Percentiles rank a stretch among this genome's conserved stretches.
phyloP scores from a whole-genome alignment of 2,797 vertebrate genomes.

The Cottoperca gobio region DNA sequence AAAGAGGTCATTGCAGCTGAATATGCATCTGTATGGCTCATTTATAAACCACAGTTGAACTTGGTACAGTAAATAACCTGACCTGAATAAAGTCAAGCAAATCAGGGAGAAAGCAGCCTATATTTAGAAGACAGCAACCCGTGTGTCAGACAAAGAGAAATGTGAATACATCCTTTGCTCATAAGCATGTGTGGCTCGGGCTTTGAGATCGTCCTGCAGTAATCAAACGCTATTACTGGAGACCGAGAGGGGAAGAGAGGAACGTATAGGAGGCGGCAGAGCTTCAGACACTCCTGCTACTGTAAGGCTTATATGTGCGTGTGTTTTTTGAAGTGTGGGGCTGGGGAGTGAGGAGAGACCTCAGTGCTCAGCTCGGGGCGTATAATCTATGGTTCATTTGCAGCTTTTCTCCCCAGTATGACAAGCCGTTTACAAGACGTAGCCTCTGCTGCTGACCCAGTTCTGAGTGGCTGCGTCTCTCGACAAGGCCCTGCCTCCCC shows the following conservation, averaged over 20 bases:
- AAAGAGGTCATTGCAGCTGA: slow-evolving; percentile 70
- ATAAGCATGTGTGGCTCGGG: slow-evolving; percentile 62
- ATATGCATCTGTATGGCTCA: slow-evolving; percentile 65
- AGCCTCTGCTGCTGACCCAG: slow-evolving; percentile 86
- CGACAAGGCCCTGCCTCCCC: slow-evolving; percentile 84
- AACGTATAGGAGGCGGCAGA: slow-evolving; percentile 70
- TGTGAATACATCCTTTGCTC: slow-evolving; percentile 73
- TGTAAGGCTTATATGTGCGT: slow-evolving; percentile 59
- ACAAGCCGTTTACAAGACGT: slow-evolving; percentile 86
- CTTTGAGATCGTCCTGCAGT: slow-evolving; percentile 78
- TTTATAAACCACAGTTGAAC: slow-evolving; percentile 77
- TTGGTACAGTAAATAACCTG: slow-evolving; percentile 81
- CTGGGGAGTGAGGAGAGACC: slow-evolving; percentile 74
- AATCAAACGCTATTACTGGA: slow-evolving; percentile 81
- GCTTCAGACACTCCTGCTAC: slow-evolving; percentile 64
- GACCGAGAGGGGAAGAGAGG: slow-evolving; percentile 62
- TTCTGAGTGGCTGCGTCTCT: slow-evolving; percentile 84
- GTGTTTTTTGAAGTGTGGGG: slow-evolving; percentile 61
- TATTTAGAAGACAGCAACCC: slow-evolving; percentile 73
- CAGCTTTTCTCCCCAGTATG: slow-evolving; percentile 83
- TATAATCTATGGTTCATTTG: slow-evolving; percentile 87
- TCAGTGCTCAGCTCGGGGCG: slow-evolving; percentile 77
- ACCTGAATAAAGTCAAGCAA: slow-evolving; percentile 79
- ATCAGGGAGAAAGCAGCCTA: slow-evolving; percentile 74
- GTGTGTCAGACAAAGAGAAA: slow-evolving; percentile 70